phyloP scores from a whole-genome alignment of 2,797 vertebrate species.

The Chaenodraco wilsoni region DNA sequence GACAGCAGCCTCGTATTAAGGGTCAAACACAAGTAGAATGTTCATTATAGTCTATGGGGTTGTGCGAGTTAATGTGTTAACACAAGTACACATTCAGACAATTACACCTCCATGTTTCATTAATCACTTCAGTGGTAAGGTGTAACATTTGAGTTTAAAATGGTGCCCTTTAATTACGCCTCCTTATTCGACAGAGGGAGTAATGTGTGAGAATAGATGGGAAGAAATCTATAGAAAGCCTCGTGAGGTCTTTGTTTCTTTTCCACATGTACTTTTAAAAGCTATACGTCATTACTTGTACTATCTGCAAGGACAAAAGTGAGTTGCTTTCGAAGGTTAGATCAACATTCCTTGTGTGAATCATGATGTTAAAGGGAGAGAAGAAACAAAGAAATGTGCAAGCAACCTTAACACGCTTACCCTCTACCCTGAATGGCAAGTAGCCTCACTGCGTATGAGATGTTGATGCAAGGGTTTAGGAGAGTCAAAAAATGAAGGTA shows the following conservation, averaged over 20 bases:
- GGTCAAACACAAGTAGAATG: background rate
- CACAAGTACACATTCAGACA: slow-evolving; percentile 3
- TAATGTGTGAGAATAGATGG: background rate
- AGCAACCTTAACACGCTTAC: slow-evolving; percentile 33
- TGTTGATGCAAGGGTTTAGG: slow-evolving; percentile 56
- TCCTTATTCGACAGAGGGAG: background rate
- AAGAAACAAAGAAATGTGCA: slow-evolving; percentile 41
- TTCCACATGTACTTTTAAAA: slow-evolving; percentile 16
- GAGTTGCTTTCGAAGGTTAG: slow-evolving; percentile 36
- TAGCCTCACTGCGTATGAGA: slow-evolving; percentile 46
- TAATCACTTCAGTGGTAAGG: slow-evolving; percentile 2
- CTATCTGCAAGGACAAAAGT: slow-evolving; percentile 46
- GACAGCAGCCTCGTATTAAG: background rate
- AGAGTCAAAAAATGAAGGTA: slow-evolving; percentile 48
- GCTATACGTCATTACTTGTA: background rate
- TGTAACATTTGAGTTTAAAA: slow-evolving; percentile 1
- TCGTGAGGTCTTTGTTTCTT: slow-evolving; percentile 7
- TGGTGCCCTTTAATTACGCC: background rate
- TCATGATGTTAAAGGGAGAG: slow-evolving; percentile 33
- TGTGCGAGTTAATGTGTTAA: slow-evolving; percentile 6
- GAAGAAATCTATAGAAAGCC: slow-evolving; percentile 9
- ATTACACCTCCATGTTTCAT: slow-evolving; percentile 3
- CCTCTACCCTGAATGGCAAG: slow-evolving; percentile 51
- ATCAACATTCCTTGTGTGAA: slow-evolving; percentile 51
- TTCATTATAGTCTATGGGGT: background rate